Percentiles rank a stretch among this genome's conserved stretches.
These are phyloP conservation scores for Petroica traversi DNA, from an alignment of 2,113 vertebrate genomes.

Conservation along the genomic window DNA sequence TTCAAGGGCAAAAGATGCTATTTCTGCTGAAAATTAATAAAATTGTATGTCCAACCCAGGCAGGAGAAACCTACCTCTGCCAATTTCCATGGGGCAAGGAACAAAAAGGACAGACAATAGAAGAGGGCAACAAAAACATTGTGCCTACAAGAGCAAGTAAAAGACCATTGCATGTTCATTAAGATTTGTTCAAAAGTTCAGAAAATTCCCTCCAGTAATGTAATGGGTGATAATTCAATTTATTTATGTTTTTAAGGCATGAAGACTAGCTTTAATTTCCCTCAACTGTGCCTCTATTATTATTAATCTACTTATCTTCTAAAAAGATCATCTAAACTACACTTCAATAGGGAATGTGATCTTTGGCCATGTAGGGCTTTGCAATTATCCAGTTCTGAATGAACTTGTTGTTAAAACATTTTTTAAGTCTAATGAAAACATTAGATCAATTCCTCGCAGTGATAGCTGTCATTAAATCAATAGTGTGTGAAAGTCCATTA, in stretches of 20 bases:
- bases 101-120: neutral
- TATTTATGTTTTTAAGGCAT: slow-evolving; percentile 59
- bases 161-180: neutral
- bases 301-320: slow-evolving; percentile 31
- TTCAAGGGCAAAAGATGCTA: neutral
- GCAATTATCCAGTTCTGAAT: slow-evolving; percentile 53
- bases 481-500: slow-evolving; percentile 44
- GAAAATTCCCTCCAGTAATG: slow-evolving; percentile 17
- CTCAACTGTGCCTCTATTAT: slow-evolving; percentile 28
- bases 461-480: slow-evolving; percentile 77
- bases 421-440: slow-evolving; percentile 75
- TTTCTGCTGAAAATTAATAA: neutral
- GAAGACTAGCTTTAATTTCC: slow-evolving; percentile 23
- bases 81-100: neutral
- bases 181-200: slow-evolving; percentile 12
- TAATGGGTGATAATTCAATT: slow-evolving; percentile 36
- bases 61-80: neutral
- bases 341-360: slow-evolving; percentile 15
- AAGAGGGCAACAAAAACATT: neutral
- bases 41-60: neutral
- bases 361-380: neutral
- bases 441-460: slow-evolving; percentile 57
- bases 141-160: neutral
- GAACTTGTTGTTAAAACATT: slow-evolving; percentile 75
- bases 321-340: slow-evolving; percentile 35